Evolutionary conservation across 2,113 vertebrate genomes (phyloP), one percentile per base, ranked within the genome.

Genomic region (Hippolais icterina): DNA sequence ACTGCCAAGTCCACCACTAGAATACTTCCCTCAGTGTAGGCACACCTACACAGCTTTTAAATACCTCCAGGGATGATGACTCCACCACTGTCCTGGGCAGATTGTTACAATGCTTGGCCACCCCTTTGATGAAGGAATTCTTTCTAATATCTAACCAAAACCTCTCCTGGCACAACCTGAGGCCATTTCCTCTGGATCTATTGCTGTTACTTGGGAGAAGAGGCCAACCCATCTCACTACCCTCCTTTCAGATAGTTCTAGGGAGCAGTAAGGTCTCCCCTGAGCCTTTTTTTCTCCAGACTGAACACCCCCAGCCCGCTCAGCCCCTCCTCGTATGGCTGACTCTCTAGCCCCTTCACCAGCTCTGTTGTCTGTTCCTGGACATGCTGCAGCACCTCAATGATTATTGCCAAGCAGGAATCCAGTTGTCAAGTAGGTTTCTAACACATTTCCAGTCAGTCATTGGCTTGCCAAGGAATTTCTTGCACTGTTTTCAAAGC

Each of bases 371-470:
- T 25, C 39, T 39, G 12, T 31, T 47, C 42, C 47, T 33, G 35
- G 47, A 27, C 53, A 47, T 0, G 0, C 25, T 49, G n/a, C 63
- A 83, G 47, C 25, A 54, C 70, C 70, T 54, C 70, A 54, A 0
- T 15, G 41, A 63, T 37, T 37, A 42, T 16, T 83, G 35, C 54
- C 47, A 63, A 54, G 47, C 28, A 83, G 46, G 6, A 25, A 37
- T 82, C 33, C 29, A 28, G 5, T 15, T 31, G 33, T 21, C 60
- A 42, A 25, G 75, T 8, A 65, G 15, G 42, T 82, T 87, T 75
- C 70, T 66, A 54, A 68, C 4, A 2, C 57, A 24, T 33, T 77
- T 64, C 52, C 87, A 52, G 44, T 46, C 39, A 56, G 59, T 37
- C 44, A 84, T 1, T 0, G 2, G 33, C 57, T 33, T 71, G 88